These are phyloP conservation scores for Tubulanus polymorphus DNA, from an alignment of 2,888 invertebrate genomes.

Conservation along the genomic window DNA sequence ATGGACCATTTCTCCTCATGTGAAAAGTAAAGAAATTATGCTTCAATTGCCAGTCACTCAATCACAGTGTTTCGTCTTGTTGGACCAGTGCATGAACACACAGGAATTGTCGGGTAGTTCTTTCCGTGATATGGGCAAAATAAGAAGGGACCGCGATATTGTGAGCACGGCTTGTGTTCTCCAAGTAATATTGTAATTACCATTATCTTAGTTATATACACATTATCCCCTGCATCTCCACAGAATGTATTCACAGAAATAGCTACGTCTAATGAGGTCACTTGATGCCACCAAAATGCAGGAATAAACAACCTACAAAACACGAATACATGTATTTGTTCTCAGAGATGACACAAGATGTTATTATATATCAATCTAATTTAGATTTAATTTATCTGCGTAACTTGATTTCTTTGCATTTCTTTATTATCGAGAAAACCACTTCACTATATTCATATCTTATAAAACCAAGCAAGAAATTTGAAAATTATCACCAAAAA, in stretches of 20 bases:
- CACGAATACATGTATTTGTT: not conserved
- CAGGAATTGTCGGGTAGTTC: not conserved
- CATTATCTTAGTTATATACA: conserved; percentile 24
- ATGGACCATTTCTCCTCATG: too few relatives aligned
- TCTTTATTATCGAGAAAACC: too few relatives aligned
- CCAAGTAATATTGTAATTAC: conserved; percentile 10
- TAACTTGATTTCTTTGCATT: too few relatives aligned
- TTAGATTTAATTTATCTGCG: too few relatives aligned
- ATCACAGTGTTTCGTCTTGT: not conserved
- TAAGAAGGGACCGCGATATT: too few relatives aligned
- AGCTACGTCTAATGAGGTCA: conserved; percentile 22
- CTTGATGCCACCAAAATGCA: conserved; percentile 33
- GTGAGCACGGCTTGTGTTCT: not conserved
- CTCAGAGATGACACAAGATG: not conserved
- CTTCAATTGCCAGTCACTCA: not conserved
- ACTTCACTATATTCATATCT: too few relatives aligned
- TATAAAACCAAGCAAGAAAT: too few relatives aligned
- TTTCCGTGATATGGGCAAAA: not conserved
- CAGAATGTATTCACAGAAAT: conserved; percentile 31
- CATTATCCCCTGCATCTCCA: conserved; percentile 25
- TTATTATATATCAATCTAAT: not conserved
- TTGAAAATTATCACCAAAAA: too few relatives aligned
- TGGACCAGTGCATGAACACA: not conserved
- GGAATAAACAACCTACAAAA: conserved; percentile 26
- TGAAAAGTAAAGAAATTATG: too few relatives aligned